Evolutionary conservation across 2,797 vertebrate genomes (phyloP).

Genomic region (Tokudaia tokunoshimensis): DNA sequence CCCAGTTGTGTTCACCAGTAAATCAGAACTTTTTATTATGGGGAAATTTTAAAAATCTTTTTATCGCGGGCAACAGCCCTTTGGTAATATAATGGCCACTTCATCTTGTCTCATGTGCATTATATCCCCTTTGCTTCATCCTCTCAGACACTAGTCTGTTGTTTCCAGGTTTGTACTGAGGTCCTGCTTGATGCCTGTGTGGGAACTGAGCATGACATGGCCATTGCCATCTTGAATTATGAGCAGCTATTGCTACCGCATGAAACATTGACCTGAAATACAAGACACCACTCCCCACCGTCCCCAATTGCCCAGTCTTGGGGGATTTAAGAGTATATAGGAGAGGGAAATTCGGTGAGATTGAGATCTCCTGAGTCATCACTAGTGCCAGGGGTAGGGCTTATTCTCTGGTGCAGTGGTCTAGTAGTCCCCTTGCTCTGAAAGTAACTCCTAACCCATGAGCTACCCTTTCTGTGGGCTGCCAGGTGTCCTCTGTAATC

Average conservation of each 20-base stretch:
- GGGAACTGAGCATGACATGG: background rate
- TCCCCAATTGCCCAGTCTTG: background rate
- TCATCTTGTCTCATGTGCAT: background rate
- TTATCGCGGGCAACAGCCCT: background rate
- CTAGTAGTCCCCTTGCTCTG: background rate
- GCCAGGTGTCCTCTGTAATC: background rate
- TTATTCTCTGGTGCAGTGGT: background rate
- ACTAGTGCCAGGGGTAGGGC: background rate
- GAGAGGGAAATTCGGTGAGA: background rate
- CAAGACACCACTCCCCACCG: background rate
- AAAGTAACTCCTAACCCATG: background rate
- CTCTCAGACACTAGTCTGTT: background rate
- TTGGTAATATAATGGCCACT: background rate
- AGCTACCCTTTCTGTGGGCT: background rate
- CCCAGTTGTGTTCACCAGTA: background rate
- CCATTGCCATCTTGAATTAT: background rate
- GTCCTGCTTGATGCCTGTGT: background rate
- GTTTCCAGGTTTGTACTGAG: constrained; percentile 27
- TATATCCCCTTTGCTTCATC: background rate
- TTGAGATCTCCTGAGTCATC: background rate
- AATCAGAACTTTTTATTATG: constrained; percentile 38
- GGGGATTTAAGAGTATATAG: background rate
- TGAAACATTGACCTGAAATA: background rate
- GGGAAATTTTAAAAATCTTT: background rate
- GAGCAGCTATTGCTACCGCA: background rate